Evolutionary conservation across 2,888 invertebrate genomes (phyloP), one percentile per base, ranked within the genome.

Genomic region (Drosophila nigricruria): DNA sequence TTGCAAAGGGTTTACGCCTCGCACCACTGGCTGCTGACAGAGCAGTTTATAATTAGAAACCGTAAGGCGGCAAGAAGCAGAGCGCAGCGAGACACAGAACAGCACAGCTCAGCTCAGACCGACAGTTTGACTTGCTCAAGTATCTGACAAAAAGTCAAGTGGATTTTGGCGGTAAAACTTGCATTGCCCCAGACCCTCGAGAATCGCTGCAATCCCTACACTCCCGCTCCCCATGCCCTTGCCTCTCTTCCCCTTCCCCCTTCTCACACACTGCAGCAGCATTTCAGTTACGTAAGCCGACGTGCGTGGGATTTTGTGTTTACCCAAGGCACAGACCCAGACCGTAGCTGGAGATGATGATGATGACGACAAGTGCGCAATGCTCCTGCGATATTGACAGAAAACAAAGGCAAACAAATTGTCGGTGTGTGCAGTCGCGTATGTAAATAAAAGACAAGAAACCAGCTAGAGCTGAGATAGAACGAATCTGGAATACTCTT

Each of bases 371-470:
- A 84, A 84, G 88, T 85, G 85, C 71, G 69, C 67, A 68, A 73
- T 68, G 82, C 77, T 85, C 71, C 73, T 73, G 76, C 70, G 76
- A 73, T 78, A 84, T 84, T 88, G 88, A 84, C 86, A 80, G 88
- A 85, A 86, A 85, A 88, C 83, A 86, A 85, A 84, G 73, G 81
- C 84, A 85, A 88, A 85, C 88, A 88, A 85, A 80, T 88, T 86
- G 86, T 79, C 73, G 82, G 82, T 74, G 68, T 74, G 68, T 77
- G 79, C 82, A 82, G 85, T 73, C 70, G 88, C 64, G 62, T 84
- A 79, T 85, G 88, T 83, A 88, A 83, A 83, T 88, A 83, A 87
- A 63, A 64, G 53, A 62, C 52, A 68, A 65, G 53, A 69, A 45
- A 52, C n/a, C 18, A 76, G 49, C 60, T 38, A 16, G 10, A 25